Base-by-base conservation (phyloP, 2,888 invertebrate genomes). In the Onthophagus sagittarius region DNA sequence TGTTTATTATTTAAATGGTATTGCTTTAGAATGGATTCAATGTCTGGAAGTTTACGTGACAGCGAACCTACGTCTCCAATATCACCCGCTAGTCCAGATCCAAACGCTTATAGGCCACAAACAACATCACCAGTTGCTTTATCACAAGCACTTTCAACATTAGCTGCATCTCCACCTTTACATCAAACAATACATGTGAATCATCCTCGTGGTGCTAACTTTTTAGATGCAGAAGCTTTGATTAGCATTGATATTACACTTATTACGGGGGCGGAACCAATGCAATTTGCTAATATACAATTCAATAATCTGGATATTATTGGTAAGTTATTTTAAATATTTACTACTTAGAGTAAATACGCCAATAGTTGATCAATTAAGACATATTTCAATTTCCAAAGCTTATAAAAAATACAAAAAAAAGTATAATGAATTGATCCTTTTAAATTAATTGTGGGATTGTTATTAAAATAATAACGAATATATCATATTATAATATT, bases 261-360 rank as follows among this genome's bases (percentile, higher is more conserved):
- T 69, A 91, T 96, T 0, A 89, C 79, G 67, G 84, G 82, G 31
- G 76, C 75, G 15, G 85, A 85, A 70, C 83, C 85, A 0, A 81
- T 89, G 75, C 91, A 94, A 79, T 91, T 96, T 69, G 94, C 95
- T 0, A 95, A 94, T 80, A 93, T 98, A 79, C 91, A 96, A 79
- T 98, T 98, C 82, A 98, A 98, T 83, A 97, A 94, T 84, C 87
- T 98, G 78, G 98, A 98, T 84, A 94, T 98, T 72, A 97, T 97
- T 77, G 97, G 95, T 94, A 82, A 87, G 87, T 77, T 13, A 7
- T 70, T 69, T 72, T 63, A 13, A 15, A 39, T 23, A 2, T 2
- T 23, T 23, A 23, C 23, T 23, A 23, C 23, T n/a, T n/a, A n/a
- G n/a, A n/a, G n/a, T n/a, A n/a, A n/a, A n/a, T n/a, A n/a, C n/a